A percentile compares a stretch with the other conserved stretches of the same genome.
phyloP scores from a whole-genome alignment of 2,797 vertebrate species.

The Euthynnus affinis region DNA sequence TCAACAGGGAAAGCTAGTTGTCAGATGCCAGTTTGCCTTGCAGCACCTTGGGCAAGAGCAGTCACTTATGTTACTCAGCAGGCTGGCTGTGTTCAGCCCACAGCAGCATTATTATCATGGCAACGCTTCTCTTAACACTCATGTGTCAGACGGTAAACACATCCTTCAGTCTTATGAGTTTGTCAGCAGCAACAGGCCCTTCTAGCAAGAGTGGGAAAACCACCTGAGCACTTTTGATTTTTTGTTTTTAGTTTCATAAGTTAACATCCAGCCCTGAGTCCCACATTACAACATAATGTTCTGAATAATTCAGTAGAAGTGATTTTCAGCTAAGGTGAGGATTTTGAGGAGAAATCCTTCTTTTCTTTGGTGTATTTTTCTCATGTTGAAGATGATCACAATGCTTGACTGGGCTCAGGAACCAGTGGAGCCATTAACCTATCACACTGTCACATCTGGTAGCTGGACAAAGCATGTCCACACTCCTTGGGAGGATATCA shows the following conservation, averaged over 20 bases:
- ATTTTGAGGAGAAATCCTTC: conserved; percentile 49
- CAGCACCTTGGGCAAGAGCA: conserved; percentile 48
- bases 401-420: conserved; percentile 29
- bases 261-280: conserved; percentile 26
- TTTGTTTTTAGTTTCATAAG: conserved; percentile 5
- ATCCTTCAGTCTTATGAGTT: conserved; percentile 30
- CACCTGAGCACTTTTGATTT: background rate
- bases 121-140: conserved; percentile 40
- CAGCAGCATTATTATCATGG: conserved; percentile 31
- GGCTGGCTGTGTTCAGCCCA: conserved; percentile 34
- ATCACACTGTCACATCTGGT: conserved; percentile 63
- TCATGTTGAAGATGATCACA: conserved; percentile 47
- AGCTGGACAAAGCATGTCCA: conserved; percentile 59
- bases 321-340: conserved; percentile 56
- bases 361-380: conserved; percentile 6
- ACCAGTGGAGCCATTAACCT: conserved; percentile 42
- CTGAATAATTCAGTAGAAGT: conserved; percentile 56
- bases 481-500: conserved; percentile 67
- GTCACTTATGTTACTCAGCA: conserved; percentile 52
- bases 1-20: conserved; percentile 52
- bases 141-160: conserved; percentile 53
- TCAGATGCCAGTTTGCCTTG: conserved; percentile 54
- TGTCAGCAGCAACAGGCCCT: conserved; percentile 7
- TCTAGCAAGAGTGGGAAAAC: background rate
- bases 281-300: conserved; percentile 24